These are phyloP conservation scores for Drosophila guanche DNA, from an alignment of 1,140 invertebrate genomes.

Conservation along the genomic window DNA sequence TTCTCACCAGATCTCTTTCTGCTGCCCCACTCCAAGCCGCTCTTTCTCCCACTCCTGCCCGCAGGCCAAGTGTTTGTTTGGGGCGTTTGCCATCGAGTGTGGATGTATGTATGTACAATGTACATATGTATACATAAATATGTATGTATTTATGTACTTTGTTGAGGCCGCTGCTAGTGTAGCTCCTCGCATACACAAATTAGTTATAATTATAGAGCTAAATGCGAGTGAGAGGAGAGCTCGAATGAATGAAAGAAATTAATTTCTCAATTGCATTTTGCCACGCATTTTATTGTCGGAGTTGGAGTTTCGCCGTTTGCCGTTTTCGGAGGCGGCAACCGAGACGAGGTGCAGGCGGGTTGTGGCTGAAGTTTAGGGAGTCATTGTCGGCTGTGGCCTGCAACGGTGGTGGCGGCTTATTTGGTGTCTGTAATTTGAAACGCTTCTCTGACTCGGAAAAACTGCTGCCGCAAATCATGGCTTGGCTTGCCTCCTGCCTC, in stretches of 20 bases:
- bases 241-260: slow-evolving; percentile 74
- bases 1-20: slow-evolving; percentile 8
- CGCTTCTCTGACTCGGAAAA: slow-evolving; percentile 82
- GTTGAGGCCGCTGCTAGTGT: slow-evolving; percentile 10
- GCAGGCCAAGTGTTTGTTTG: slow-evolving; percentile 73
- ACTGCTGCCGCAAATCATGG: slow-evolving; percentile 39
- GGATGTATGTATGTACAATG: not conserved
- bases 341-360: slow-evolving; percentile 27
- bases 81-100: slow-evolving; percentile 49
- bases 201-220: slow-evolving; percentile 80
- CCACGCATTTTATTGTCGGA: slow-evolving; percentile 80
- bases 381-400: slow-evolving; percentile 24
- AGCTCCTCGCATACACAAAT: slow-evolving; percentile 69
- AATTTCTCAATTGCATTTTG: slow-evolving; percentile 82
- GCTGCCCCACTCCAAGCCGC: too few relatives aligned
- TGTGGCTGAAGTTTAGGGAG: slow-evolving; percentile 16
- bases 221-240: slow-evolving; percentile 55
- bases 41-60: not conserved
- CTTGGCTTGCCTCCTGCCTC: not conserved
- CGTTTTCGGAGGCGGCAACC: slow-evolving; percentile 55
- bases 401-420: slow-evolving; percentile 64
- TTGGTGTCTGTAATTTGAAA: slow-evolving; percentile 83
- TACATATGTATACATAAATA: too few relatives aligned
- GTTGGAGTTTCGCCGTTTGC: slow-evolving; percentile 18
- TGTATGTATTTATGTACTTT: slow-evolving; percentile 6